Evolutionary conservation across 2,113 vertebrate genomes (phyloP).

Genomic region (Symphodus melops): DNA sequence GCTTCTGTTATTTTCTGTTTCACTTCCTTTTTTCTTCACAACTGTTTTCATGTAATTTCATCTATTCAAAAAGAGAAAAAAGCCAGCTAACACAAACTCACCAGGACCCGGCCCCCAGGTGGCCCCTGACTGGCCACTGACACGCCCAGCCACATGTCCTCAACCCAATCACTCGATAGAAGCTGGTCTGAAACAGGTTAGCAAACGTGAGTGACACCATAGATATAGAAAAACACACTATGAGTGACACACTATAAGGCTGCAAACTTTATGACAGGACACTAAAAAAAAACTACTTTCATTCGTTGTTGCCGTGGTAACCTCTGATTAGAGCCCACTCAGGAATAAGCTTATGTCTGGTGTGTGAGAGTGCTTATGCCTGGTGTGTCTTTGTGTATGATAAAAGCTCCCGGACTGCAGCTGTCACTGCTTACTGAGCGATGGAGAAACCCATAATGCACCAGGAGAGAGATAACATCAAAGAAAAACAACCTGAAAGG

Average conservation of each 20-base stretch:
- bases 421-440: constrained; percentile 22
- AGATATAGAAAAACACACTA: no score
- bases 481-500: background rate
- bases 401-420: constrained; percentile 24
- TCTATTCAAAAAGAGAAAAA: no score
- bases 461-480: constrained; percentile 42
- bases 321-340: constrained; percentile 5
- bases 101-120: constrained; percentile 86
- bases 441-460: constrained; percentile 43
- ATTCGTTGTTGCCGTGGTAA: constrained; percentile 1
- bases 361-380: background rate
- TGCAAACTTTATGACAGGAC: background rate
- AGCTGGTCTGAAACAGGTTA: constrained; percentile 33
- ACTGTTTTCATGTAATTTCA: no score
- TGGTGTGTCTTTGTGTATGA: background rate
- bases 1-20: no score
- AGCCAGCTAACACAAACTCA: constrained; percentile 76
- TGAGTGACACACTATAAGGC: background rate
- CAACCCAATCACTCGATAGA: constrained; percentile 77
- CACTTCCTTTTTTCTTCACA: no score
- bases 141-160: constrained; percentile 96
- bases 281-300: background rate
- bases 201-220: constrained; percentile 3
- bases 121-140: constrained; percentile 89
- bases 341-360: background rate